A percentile compares a stretch with the other conserved stretches of the same genome.
These are phyloP conservation scores for Pecten maximus DNA, from an alignment of 2,888 invertebrate genomes.

Conservation along the genomic window DNA sequence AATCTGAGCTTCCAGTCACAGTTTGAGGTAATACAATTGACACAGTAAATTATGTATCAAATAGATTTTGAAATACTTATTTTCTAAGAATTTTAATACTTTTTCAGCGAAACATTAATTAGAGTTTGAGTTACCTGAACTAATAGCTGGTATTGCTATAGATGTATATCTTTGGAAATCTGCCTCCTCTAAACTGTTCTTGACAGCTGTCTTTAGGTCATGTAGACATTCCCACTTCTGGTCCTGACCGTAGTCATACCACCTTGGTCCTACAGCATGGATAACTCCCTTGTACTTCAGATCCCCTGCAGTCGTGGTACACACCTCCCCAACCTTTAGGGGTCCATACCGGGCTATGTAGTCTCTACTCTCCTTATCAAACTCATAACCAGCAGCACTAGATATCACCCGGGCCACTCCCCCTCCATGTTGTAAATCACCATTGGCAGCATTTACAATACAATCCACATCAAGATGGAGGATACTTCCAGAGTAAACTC, in stretches of 20 bases:
- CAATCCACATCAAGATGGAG: conserved; percentile 45
- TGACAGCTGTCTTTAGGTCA: conserved; percentile 52
- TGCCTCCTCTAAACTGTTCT: conserved; percentile 54
- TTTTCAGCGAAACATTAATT: background rate
- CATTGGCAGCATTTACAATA: conserved; percentile 53
- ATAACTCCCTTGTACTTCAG: conserved; percentile 55
- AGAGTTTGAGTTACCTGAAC: conserved; percentile 55
- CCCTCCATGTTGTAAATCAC: conserved; percentile 48
- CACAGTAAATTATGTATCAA: too few relatives aligned
- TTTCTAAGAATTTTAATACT: background rate
- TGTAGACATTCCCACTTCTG: conserved; percentile 45
- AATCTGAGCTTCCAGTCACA: too few relatives aligned
- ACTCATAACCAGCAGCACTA: conserved; percentile 42
- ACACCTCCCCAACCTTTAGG: conserved; percentile 41
- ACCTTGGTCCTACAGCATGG: conserved; percentile 61
- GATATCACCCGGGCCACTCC: conserved; percentile 47
- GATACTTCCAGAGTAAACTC: conserved; percentile 43
- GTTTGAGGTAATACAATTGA: too few relatives aligned
- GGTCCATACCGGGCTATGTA: conserved; percentile 45
- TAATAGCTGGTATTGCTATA: conserved; percentile 60
- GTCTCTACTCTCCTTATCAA: conserved; percentile 46
- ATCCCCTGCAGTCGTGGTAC: conserved; percentile 56
- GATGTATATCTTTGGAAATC: conserved; percentile 44
- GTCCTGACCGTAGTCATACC: conserved; percentile 51
- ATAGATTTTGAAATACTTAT: background rate